These are phyloP conservation scores for Agrotis puta DNA, from an alignment of 2,888 invertebrate genomes.

Conservation along the genomic window DNA sequence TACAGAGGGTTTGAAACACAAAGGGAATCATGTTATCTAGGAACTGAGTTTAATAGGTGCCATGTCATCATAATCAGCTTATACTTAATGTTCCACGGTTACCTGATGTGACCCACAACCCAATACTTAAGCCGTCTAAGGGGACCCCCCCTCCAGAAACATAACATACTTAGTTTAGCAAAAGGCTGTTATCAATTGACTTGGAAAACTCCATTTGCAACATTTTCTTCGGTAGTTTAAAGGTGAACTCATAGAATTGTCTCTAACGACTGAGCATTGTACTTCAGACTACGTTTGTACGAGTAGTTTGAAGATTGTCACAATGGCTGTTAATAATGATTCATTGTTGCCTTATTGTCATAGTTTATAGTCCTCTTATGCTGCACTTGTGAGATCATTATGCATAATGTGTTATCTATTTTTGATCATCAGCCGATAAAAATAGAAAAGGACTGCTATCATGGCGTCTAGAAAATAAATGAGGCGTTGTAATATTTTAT, in stretches of 20 bases:
- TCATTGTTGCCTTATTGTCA: conserved; percentile 45
- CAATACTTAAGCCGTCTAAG: no score
- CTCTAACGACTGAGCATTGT: conserved; percentile 38
- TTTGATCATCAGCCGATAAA: conserved; percentile 5
- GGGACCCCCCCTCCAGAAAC: no score
- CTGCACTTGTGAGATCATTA: neutral
- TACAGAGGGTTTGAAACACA: no score
- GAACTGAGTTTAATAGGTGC: no score
- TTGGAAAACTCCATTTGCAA: neutral
- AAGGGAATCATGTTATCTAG: no score
- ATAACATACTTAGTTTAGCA: neutral
- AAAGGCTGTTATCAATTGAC: neutral
- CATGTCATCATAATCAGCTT: no score
- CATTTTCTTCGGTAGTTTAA: neutral
- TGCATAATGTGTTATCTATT: conserved; percentile 20
- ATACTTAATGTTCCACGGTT: no score
- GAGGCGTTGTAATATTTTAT: no score
- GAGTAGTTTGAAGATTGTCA: conserved; percentile 28
- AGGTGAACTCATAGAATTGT: conserved; percentile 17
- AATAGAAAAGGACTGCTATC: neutral
- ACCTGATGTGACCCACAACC: no score
- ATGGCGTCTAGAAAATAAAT: neutral
- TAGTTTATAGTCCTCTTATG: conserved; percentile 11
- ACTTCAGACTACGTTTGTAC: conserved; percentile 5
- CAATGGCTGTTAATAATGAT: conserved; percentile 49